Percentiles rank a stretch among this genome's conserved stretches.
These are phyloP conservation scores for Allobates femoralis DNA, from an alignment of 2,797 vertebrate genomes.

Conservation along the genomic window DNA sequence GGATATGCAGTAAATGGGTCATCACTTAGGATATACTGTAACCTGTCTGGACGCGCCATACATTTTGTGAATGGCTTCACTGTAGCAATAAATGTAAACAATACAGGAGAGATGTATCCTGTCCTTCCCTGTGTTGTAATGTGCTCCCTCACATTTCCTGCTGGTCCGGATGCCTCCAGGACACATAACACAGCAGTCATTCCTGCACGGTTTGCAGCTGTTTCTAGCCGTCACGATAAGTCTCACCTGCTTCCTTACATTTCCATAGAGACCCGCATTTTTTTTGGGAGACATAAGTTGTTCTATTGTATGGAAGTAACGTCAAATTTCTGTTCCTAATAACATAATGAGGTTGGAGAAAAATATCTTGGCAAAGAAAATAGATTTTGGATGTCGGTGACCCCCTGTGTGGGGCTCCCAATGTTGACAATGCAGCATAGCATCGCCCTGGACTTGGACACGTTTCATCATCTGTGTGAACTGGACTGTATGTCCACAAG, in stretches of 20 bases:
- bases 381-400: neutral
- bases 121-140: slow-evolving; percentile 24
- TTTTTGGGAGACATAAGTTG: neutral
- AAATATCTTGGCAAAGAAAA: neutral
- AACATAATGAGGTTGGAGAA: neutral
- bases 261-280: neutral
- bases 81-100: slow-evolving; percentile 47
- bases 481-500: neutral
- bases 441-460: neutral
- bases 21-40: neutral
- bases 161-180: slow-evolving; percentile 11
- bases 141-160: slow-evolving; percentile 36
- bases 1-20: neutral
- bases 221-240: neutral
- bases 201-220: slow-evolving; percentile 29
- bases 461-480: neutral
- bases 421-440: neutral
- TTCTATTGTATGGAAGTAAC: neutral
- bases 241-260: neutral
- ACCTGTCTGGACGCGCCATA: neutral
- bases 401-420: neutral
- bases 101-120: slow-evolving; percentile 8
- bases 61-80: neutral
- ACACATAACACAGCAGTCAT: slow-evolving; percentile 35
- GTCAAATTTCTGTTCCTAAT: neutral